Evolutionary conservation across 2,113 vertebrate species (phyloP).

Genomic region (Uria aalge): DNA sequence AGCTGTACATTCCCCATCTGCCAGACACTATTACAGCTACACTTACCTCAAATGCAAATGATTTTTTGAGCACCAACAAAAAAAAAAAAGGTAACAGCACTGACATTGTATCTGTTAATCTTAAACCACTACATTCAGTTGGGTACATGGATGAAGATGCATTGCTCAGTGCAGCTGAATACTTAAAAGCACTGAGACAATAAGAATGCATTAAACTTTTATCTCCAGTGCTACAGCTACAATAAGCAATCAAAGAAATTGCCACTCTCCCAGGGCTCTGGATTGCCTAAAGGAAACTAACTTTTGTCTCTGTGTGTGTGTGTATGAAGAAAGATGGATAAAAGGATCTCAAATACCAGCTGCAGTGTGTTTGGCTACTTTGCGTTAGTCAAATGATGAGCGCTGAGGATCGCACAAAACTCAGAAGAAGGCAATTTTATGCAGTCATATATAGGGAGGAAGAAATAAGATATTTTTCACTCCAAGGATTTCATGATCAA

Average conservation of each 20-base stretch:
- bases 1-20: constrained; percentile 3
- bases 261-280: constrained; percentile 20
- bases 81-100: background rate
- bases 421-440: background rate
- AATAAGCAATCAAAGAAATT: constrained; percentile 50
- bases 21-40: background rate
- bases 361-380: constrained; percentile 32
- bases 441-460: background rate
- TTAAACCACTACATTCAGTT: background rate
- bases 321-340: background rate
- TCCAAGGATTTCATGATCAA: background rate
- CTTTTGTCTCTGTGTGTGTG: background rate
- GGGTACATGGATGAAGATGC: background rate
- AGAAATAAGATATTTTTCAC: background rate
- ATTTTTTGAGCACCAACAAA: background rate
- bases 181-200: constrained; percentile 51
- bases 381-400: background rate
- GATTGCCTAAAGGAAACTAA: constrained; percentile 44
- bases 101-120: background rate
- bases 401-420: background rate
- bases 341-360: constrained; percentile 43
- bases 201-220: constrained; percentile 39
- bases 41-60: background rate
- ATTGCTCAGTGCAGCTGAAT: background rate
- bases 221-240: constrained; percentile 39